A percentile compares a stretch with the other conserved stretches of the same genome.
phyloP scores from a whole-genome alignment of 2,797 vertebrate genomes.

The Amniataba percoides region DNA sequence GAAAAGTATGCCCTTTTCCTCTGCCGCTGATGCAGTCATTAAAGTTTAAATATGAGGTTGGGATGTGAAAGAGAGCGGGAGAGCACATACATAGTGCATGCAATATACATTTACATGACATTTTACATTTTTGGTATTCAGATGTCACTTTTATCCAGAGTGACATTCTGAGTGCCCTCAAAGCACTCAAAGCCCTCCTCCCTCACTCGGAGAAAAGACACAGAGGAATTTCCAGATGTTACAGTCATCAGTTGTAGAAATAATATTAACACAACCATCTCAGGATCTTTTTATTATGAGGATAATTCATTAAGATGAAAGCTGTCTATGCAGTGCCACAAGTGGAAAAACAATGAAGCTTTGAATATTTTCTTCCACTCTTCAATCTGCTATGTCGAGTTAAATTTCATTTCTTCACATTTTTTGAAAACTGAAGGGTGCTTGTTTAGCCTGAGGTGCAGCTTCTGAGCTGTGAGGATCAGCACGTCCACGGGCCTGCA shows the following conservation, averaged over 20 bases:
- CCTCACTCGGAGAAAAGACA: not conserved
- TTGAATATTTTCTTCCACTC: slow-evolving; percentile 7
- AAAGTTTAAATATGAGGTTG: slow-evolving; percentile 12
- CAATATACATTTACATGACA: slow-evolving; percentile 31
- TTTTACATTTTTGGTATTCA: slow-evolving; percentile 3
- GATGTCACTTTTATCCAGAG: slow-evolving; percentile 7
- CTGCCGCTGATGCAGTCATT: slow-evolving; percentile 11
- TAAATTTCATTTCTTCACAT: not conserved
- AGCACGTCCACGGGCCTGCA: slow-evolving; percentile 7
- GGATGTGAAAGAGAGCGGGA: not conserved
- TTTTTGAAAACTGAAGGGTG: not conserved
- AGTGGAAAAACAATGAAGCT: slow-evolving; percentile 14
- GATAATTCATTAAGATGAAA: slow-evolving; percentile 25
- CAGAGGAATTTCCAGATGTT: not conserved
- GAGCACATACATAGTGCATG: slow-evolving; percentile 36
- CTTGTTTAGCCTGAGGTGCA: not conserved
- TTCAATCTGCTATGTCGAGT: not conserved
- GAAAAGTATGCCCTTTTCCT: not conserved
- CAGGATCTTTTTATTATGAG: not conserved
- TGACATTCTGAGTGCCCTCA: slow-evolving; percentile 3
- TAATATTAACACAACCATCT: not conserved
- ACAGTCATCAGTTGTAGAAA: not conserved
- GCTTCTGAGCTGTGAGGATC: slow-evolving; percentile 31
- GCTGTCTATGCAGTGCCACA: not conserved
- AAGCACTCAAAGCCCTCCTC: not conserved